These are phyloP conservation scores for Lithosia quadra DNA, from an alignment of 2,888 invertebrate genomes.

Conservation along the genomic window DNA sequence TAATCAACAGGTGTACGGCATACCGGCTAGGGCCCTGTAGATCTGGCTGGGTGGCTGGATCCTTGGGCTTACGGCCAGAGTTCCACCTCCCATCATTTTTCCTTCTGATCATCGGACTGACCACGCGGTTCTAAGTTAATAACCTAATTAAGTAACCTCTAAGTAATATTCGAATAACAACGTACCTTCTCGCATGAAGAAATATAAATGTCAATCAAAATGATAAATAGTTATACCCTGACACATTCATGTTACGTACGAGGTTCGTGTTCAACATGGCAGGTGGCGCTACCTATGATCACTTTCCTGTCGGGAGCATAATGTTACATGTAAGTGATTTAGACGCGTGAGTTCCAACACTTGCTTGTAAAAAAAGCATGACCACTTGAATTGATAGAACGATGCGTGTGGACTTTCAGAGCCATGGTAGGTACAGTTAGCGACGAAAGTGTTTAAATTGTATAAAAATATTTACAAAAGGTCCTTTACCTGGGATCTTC, in stretches of 20 bases:
- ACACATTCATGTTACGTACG: constrained; percentile 8
- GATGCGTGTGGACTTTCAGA: background rate
- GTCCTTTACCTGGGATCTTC: background rate
- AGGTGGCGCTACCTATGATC: constrained; percentile 22
- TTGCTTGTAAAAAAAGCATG: constrained; percentile 7
- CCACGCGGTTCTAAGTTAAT: background rate
- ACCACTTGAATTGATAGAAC: constrained; percentile 7
- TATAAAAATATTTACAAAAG: background rate
- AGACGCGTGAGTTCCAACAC: constrained; percentile 12
- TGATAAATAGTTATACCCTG: constrained; percentile 14
- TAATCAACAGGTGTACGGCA: too few species aligned
- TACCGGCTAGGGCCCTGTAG: too few species aligned
- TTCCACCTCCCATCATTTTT: background rate
- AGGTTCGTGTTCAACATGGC: constrained; percentile 15
- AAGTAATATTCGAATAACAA: background rate
- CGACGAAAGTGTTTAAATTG: background rate
- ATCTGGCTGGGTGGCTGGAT: too few species aligned
- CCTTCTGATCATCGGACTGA: background rate
- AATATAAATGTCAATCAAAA: constrained; percentile 18
- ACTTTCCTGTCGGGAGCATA: constrained; percentile 18
- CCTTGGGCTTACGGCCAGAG: too few species aligned
- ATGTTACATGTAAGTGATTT: constrained; percentile 13
- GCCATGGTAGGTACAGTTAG: background rate
- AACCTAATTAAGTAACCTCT: background rate
- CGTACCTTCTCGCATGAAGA: constrained; percentile 5